Evolutionary conservation across 1,140 invertebrate species (phyloP).

Genomic region (Zophobas morio): DNA sequence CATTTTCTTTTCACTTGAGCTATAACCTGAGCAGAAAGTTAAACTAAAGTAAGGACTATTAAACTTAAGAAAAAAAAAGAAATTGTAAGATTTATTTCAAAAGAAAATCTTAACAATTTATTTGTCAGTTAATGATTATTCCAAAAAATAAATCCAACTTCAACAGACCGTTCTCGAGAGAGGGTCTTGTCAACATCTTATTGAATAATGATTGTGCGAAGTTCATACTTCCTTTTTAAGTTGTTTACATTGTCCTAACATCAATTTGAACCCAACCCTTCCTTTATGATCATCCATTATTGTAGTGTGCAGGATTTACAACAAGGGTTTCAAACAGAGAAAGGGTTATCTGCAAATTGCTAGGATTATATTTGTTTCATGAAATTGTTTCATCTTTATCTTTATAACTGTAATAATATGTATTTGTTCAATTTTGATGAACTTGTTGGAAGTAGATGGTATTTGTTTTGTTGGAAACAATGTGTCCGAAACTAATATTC

Average conservation of each 20-base stretch:
- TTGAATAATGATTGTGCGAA: background rate
- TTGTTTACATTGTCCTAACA: background rate
- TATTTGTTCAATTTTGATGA: background rate
- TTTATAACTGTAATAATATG: background rate
- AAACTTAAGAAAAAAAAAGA: background rate
- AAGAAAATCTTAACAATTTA: background rate
- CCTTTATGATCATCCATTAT: background rate
- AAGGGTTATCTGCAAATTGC: constrained; percentile 1
- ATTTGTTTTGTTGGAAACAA: background rate
- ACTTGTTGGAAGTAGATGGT: background rate
- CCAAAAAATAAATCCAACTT: background rate
- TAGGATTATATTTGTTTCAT: background rate
- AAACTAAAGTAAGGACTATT: no score
- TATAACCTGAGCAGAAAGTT: constrained; percentile 72
- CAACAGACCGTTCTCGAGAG: background rate
- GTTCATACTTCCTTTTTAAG: constrained; percentile 5
- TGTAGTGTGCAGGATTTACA: background rate
- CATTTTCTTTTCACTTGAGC: constrained; percentile 85
- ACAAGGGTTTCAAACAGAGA: background rate
- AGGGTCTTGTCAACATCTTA: background rate
- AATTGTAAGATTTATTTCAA: background rate
- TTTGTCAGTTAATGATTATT: no score
- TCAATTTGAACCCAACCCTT: background rate
- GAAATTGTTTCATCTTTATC: background rate
- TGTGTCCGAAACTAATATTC: background rate